These are phyloP conservation scores for Anoplius nigerrimus DNA, from an alignment of 2,888 invertebrate species.

Conservation along the genomic window DNA sequence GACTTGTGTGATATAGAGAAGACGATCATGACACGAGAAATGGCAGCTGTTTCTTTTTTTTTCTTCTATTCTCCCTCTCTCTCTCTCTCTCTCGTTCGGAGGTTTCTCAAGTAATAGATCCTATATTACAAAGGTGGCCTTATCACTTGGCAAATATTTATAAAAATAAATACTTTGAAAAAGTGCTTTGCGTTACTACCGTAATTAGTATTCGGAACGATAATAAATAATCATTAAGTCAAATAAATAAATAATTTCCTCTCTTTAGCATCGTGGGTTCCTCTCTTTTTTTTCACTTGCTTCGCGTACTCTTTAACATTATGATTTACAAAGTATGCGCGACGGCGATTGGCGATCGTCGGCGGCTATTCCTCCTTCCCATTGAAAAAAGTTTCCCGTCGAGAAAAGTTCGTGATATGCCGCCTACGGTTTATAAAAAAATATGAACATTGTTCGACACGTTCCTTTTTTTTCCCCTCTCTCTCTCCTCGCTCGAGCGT, in stretches of 20 bases:
- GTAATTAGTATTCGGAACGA: conserved; percentile 61
- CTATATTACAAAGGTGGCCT: conserved; percentile 57
- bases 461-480: no score
- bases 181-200: conserved; percentile 62
- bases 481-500: conserved; percentile 37
- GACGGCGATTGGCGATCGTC: no score
- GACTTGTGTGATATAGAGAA: conserved; percentile 33
- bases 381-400: conserved; percentile 46
- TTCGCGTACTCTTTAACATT: conserved; percentile 64
- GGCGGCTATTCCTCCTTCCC: no score
- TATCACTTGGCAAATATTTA: conserved; percentile 69
- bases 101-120: conserved; percentile 53
- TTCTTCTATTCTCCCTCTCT: no score
- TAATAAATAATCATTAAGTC: conserved; percentile 74
- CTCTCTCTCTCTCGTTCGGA: conserved; percentile 27
- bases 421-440: conserved; percentile 61
- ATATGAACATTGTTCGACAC: conserved; percentile 64
- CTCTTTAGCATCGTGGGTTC: conserved; percentile 69
- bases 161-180: conserved; percentile 75
- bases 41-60: conserved; percentile 51
- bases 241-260: conserved; percentile 74
- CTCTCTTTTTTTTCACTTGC: conserved; percentile 67
- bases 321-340: conserved; percentile 60
- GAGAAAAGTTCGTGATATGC: conserved; percentile 48
- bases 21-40: conserved; percentile 56